Evolutionary conservation across 2,888 invertebrate genomes (phyloP), one percentile per base, ranked within the genome.

Genomic region (Epirrita christyi): DNA sequence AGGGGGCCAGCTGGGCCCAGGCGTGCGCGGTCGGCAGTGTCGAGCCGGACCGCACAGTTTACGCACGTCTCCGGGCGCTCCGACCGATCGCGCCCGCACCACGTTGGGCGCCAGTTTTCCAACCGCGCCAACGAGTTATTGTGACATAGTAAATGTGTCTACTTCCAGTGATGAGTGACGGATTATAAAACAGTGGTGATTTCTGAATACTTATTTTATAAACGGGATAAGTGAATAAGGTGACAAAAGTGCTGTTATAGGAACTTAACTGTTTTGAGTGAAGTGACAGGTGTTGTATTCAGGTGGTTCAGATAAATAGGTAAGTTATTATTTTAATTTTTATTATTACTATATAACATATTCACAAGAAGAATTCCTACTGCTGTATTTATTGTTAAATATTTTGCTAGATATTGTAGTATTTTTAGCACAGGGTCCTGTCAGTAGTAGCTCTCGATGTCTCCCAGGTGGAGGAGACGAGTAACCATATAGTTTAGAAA

Each of bases 21-120:
- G 88, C 88, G 83, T 86, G 89, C 88, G 89, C 88, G 85, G 78
- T 81, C 87, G 87, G 80, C 85, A 89, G 91, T 90, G 66, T 71
- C 78, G 70, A 70, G 77, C 79, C 78, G 78, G 72, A 71, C 72
- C 79, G 74, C 80, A 77, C 53, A 66, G 67, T 66, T 73, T 63
- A 61, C 72, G 76, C 68, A 75, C 75, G 75, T 72, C 64, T 11
- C 56, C 64, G 46, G 66, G 72, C 63, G 71, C 70, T 71, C 59
- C 59, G 47, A 34, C 10, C 50, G 32, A 34, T 40, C 59, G 55
- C 63, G 57, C 61, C 70, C 68, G 75, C 67, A 76, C 78, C 83
- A 81, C 85, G 83, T 79, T 80, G 84, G 83, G 86, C 88, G 85
- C 85, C 86, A 86, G 46, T 50, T 48, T 44, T 41, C 6, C 70